Evolutionary conservation across 2,113 vertebrate species (phyloP).

Genomic region (Paramormyrops kingsleyae): DNA sequence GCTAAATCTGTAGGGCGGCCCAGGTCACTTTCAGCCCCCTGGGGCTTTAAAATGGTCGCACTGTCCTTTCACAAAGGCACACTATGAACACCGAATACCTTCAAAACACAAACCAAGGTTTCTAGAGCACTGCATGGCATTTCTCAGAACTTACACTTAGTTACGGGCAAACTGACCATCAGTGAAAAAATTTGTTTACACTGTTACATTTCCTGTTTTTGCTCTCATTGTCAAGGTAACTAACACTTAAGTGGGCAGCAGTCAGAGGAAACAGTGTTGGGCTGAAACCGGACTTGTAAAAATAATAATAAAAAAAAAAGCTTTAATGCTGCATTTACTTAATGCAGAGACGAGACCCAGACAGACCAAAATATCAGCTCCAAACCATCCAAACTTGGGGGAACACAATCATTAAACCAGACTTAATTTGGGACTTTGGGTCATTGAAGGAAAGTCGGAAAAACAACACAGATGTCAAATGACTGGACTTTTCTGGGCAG

Average conservation of each 20-base stretch:
- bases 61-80: constrained; percentile 5
- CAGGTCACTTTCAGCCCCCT: not conserved
- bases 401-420: not conserved
- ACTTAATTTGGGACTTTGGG: not conserved
- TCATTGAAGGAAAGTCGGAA: not conserved
- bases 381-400: not conserved
- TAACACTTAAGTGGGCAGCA: not conserved
- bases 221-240: not conserved
- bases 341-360: not conserved
- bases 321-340: not conserved
- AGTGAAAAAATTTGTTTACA: not conserved
- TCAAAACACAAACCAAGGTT: not conserved
- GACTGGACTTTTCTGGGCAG: not conserved
- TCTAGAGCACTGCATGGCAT: not conserved
- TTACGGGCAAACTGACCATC: not conserved
- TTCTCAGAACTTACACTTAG: not conserved
- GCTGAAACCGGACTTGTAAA: not conserved
- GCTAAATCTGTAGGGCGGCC: not conserved
- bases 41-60: not conserved
- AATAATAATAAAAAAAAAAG: not conserved
- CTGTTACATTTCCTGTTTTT: not conserved
- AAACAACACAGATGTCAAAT: not conserved
- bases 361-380: not conserved
- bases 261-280: not conserved
- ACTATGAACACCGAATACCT: not conserved